These are phyloP conservation scores for Hydrolagus colliei DNA, from an alignment of 2,797 vertebrate genomes.

Conservation along the genomic window DNA sequence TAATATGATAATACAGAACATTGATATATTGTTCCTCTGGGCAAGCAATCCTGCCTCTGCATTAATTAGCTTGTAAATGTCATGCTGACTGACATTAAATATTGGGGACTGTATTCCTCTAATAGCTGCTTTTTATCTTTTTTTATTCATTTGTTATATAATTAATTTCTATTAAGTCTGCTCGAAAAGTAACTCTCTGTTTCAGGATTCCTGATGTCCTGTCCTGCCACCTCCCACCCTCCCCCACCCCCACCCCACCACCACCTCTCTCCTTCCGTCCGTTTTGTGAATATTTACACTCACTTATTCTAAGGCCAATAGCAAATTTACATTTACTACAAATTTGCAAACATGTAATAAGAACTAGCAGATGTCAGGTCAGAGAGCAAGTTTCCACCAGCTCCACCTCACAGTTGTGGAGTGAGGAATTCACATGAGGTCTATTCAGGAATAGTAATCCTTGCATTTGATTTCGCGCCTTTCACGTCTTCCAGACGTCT, in stretches of 20 bases:
- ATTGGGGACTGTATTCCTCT: conserved; percentile 33
- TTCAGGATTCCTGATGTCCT: background rate
- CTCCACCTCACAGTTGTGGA: background rate
- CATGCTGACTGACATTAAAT: conserved; percentile 48
- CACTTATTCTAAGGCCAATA: background rate
- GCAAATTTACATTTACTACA: conserved; percentile 20
- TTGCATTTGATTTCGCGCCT: too few relatives aligned
- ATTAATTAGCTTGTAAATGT: conserved; percentile 61
- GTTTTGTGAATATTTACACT: background rate
- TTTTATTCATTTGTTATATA: conserved; percentile 30
- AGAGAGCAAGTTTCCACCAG: background rate
- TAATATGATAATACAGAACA: conserved; percentile 47
- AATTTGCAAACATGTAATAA: background rate
- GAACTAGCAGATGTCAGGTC: background rate
- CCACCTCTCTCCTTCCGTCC: background rate
- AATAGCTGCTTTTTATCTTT: conserved; percentile 31
- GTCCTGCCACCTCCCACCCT: background rate
- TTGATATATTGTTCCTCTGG: conserved; percentile 55
- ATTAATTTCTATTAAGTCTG: conserved; percentile 32
- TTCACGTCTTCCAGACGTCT: too few relatives aligned
- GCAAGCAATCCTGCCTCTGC: conserved; percentile 48
- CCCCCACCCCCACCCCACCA: conserved; percentile 26
- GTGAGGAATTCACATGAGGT: background rate
- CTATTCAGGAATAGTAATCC: too few relatives aligned
- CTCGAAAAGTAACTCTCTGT: background rate